phyloP scores from a whole-genome alignment of 2,888 invertebrate species.

The Epinotia nisella region DNA sequence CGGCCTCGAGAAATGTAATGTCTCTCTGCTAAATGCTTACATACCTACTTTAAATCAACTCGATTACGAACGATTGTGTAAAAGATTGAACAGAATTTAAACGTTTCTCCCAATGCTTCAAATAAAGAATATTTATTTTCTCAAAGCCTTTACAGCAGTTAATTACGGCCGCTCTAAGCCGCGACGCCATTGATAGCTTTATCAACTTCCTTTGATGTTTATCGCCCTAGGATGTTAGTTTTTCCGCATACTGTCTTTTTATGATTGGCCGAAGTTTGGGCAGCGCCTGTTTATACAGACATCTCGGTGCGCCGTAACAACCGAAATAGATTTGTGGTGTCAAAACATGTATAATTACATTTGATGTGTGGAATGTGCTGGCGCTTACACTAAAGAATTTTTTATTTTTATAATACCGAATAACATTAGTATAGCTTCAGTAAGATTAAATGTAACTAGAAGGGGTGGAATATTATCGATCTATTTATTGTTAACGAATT shows the following conservation, averaged over 20 bases:
- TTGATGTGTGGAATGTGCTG: conserved; percentile 62
- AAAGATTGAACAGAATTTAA: not conserved
- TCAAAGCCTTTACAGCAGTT: conserved; percentile 49
- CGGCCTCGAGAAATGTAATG: too few species aligned
- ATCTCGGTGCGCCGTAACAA: conserved; percentile 67
- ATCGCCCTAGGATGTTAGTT: conserved; percentile 82
- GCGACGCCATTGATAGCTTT: conserved; percentile 77
- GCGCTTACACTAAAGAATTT: conserved; percentile 32
- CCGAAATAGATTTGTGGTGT: conserved; percentile 82
- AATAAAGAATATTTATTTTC: conserved; percentile 50
- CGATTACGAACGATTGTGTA: not conserved
- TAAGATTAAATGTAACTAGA: not conserved
- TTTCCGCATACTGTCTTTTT: conserved; percentile 84
- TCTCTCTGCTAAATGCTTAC: not conserved
- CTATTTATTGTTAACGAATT: too few species aligned
- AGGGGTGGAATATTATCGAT: too few species aligned
- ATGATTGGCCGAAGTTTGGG: conserved; percentile 84
- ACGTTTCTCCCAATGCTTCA: conserved; percentile 14
- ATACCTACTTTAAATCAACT: too few species aligned
- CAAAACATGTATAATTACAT: conserved; percentile 75
- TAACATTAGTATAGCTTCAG: not conserved
- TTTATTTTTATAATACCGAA: conserved; percentile 31
- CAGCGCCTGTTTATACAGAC: conserved; percentile 80
- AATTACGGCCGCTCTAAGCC: conserved; percentile 65
- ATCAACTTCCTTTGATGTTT: conserved; percentile 81